Conservation (phyloP, 2,888 invertebrate genomes). For the Xylocampa areola region DNA sequence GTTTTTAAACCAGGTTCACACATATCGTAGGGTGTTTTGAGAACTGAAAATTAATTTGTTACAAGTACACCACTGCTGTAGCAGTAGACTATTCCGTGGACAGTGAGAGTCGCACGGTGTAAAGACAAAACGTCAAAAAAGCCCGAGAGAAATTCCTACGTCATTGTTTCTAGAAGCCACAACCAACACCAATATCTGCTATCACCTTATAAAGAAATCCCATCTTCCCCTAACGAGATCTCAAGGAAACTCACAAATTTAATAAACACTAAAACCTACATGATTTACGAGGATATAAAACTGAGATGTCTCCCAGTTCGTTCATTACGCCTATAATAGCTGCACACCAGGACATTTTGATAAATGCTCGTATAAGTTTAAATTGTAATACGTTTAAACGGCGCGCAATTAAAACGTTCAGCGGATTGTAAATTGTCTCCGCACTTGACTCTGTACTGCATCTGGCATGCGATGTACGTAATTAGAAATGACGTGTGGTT, state of each 20-base stretch:
- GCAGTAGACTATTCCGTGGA: no score
- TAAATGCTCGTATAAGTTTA: conserved; percentile 72
- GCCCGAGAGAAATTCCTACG: no score
- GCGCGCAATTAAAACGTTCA: conserved; percentile 77
- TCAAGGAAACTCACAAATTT: conserved; percentile 32
- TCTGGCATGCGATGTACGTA: conserved; percentile 62
- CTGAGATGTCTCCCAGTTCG: conserved; percentile 62
- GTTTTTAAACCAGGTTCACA: no score
- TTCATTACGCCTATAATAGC: conserved; percentile 68
- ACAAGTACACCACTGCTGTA: no score
- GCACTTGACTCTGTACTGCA: conserved; percentile 55
- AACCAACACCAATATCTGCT: not conserved
- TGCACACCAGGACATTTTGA: conserved; percentile 66
- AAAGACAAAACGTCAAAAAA: no score
- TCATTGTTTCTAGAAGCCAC: no score
- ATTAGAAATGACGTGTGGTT: conserved; percentile 66
- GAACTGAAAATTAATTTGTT: no score
- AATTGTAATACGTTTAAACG: conserved; percentile 76
- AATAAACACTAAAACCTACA: conserved; percentile 65
- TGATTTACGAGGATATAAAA: conserved; percentile 73
- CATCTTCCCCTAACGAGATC: conserved; percentile 6
- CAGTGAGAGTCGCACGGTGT: no score
- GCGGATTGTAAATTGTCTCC: conserved; percentile 70
- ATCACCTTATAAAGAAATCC: not conserved
- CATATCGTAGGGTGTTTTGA: no score